A percentile compares a stretch with the other conserved stretches of the same genome.
phyloP scores from a whole-genome alignment of 2,113 vertebrate species.

The Neofelis nebulosa region DNA sequence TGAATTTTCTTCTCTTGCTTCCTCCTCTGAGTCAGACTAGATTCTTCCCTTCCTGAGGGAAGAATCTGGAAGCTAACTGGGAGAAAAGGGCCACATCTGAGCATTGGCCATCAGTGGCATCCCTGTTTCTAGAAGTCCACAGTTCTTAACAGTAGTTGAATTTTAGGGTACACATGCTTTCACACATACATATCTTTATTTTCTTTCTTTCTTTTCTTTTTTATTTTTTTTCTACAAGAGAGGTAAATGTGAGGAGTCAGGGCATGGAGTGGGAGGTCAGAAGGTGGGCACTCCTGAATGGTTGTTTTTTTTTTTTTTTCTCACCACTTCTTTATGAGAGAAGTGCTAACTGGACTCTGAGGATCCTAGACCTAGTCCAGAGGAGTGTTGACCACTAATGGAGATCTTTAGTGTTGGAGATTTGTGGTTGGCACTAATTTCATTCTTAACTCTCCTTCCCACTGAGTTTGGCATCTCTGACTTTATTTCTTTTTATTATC shows the following conservation, averaged over 20 bases:
- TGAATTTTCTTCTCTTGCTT: constrained; percentile 9
- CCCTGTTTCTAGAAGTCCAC: neutral
- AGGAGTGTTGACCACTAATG: neutral
- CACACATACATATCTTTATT: neutral
- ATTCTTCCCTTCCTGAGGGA: neutral
- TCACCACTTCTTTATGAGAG: neutral
- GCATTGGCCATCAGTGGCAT: neutral
- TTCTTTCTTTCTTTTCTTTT: neutral
- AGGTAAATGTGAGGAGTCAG: neutral
- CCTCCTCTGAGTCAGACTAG: neutral
- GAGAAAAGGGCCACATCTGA: neutral
- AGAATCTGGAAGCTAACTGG: neutral
- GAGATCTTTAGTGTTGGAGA: neutral
- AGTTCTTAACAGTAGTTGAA: neutral
- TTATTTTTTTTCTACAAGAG: neutral
- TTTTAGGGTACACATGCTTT: constrained; percentile 13
- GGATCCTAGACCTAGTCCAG: neutral
- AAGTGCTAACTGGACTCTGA: constrained; percentile 20
- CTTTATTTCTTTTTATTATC: constrained; percentile 55
- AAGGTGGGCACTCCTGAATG: neutral
- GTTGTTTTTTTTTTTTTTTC: neutral
- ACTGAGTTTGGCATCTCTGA: constrained; percentile 13
- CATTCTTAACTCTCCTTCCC: neutral
- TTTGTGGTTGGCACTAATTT: constrained; percentile 49
- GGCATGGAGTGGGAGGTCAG: neutral